These are phyloP conservation scores for Taeniopygia guttata DNA, from an alignment of 2,797 vertebrate species.

Conservation along the genomic window DNA sequence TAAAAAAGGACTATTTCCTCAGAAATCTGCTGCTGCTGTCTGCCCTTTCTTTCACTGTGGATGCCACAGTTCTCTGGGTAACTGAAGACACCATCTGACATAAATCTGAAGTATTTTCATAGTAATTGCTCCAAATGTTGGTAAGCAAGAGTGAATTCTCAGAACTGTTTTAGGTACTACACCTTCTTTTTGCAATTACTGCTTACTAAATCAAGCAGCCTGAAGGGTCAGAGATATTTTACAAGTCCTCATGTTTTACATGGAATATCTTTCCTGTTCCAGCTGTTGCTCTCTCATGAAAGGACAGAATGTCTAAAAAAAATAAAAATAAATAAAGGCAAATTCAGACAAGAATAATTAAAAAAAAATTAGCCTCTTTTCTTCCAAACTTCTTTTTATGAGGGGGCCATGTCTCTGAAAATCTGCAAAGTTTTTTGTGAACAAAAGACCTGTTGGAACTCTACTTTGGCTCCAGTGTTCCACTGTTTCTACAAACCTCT, in stretches of 20 bases:
- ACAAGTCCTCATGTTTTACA: background rate
- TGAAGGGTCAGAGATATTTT: background rate
- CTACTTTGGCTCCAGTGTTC: background rate
- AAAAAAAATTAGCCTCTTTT: background rate
- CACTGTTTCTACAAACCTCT: background rate
- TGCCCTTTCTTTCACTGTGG: background rate
- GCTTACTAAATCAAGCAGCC: background rate
- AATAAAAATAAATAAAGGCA: background rate
- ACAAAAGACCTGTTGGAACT: background rate
- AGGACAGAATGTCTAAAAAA: background rate
- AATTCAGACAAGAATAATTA: background rate
- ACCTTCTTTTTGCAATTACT: background rate
- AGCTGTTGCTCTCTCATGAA: background rate
- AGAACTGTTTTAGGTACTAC: background rate
- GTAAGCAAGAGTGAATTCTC: background rate
- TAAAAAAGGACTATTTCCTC: background rate
- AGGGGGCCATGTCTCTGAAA: background rate
- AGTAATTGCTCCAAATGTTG: background rate
- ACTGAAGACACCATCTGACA: background rate
- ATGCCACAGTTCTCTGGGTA: background rate
- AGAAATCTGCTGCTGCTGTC: background rate
- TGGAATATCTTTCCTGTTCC: background rate
- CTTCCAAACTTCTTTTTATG: background rate
- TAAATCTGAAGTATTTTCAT: background rate
- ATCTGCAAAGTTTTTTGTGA: background rate